phyloP scores from a whole-genome alignment of 1,140 invertebrate species.

The Mercenaria mercenaria region DNA sequence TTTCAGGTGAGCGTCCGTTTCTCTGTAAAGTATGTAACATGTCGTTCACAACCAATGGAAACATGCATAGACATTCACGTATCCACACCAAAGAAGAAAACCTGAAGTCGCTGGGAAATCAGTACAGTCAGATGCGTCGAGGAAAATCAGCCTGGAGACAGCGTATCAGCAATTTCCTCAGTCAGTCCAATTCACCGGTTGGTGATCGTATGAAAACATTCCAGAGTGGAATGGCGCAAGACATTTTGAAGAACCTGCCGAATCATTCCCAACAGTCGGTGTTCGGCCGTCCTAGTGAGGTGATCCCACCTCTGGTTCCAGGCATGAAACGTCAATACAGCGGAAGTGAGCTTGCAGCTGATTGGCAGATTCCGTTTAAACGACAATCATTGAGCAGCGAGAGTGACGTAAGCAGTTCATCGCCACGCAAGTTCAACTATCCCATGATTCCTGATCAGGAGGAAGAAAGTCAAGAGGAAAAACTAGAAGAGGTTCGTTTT shows the following conservation, averaged over 20 bases:
- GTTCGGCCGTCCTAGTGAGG: constrained; percentile 37
- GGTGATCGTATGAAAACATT: constrained; percentile 37
- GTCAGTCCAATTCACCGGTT: neutral
- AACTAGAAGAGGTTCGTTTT: constrained; percentile 7
- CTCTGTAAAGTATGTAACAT: constrained; percentile 92
- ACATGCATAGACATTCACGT: constrained; percentile 94
- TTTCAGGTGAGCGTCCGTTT: constrained; percentile 84
- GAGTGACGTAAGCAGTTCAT: constrained; percentile 10
- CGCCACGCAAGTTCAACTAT: constrained; percentile 14
- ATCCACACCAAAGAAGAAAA: constrained; percentile 88
- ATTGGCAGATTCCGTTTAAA: constrained; percentile 60
- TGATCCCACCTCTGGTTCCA: constrained; percentile 9
- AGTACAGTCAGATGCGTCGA: constrained; percentile 51
- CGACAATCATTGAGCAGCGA: constrained; percentile 47
- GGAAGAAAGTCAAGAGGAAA: neutral
- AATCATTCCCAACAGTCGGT: constrained; percentile 61
- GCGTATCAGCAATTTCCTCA: constrained; percentile 18
- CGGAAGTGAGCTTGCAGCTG: constrained; percentile 21
- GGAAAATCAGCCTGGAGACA: constrained; percentile 63
- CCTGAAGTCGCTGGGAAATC: constrained; percentile 63
- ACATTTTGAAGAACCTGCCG: constrained; percentile 59
- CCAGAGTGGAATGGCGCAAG: constrained; percentile 29
- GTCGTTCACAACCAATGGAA: constrained; percentile 95
- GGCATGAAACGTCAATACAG: constrained; percentile 58
- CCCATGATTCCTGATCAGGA: neutral